Conservation (phyloP, 2,113 vertebrate genomes). For the Tetrao urogallus region DNA sequence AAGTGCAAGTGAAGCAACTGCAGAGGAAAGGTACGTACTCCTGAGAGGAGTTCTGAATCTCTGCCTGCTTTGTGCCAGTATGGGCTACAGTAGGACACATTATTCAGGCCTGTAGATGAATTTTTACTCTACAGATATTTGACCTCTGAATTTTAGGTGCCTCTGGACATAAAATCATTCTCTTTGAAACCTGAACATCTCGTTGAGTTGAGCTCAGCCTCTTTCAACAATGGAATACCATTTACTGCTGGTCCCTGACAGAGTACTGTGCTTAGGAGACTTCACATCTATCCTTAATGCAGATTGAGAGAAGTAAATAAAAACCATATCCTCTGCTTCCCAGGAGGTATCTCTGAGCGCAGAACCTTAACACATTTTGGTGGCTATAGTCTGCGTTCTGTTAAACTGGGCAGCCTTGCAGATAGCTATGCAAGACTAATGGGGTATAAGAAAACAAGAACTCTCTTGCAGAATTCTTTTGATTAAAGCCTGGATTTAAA, state of each 20-base stretch:
- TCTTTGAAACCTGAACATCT: background rate
- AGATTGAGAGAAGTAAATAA: background rate
- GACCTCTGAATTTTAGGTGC: background rate
- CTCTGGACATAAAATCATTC: background rate
- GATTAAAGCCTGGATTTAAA: background rate
- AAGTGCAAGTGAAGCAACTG: background rate
- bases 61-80: background rate
- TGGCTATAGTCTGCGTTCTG: background rate
- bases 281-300: background rate
- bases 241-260: no score
- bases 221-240: background rate
- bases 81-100: background rate
- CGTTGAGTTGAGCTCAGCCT: background rate
- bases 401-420: background rate
- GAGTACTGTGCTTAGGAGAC: background rate
- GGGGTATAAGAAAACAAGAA: background rate
- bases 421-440: background rate
- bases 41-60: background rate
- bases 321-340: background rate
- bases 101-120: background rate
- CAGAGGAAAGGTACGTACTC: background rate
- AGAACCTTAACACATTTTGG: background rate
- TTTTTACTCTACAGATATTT: background rate
- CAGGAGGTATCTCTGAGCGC: background rate
- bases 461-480: background rate